Base-by-base conservation (phyloP, 1,140 invertebrate species). In the Drosophila parvula region DNA sequence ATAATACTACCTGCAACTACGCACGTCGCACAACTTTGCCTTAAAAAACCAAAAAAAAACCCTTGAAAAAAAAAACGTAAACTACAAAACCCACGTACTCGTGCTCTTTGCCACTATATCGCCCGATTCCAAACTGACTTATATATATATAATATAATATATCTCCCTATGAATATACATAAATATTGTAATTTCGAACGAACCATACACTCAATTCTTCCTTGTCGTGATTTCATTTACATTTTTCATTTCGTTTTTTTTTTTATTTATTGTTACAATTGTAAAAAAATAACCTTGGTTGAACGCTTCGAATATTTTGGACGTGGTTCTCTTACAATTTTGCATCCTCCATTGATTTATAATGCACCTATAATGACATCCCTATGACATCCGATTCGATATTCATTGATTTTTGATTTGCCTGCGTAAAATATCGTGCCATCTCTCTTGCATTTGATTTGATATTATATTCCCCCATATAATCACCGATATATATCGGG, bases 1-100 rank as follows among this genome's bases (percentile, higher is more conserved):
- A 53, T 53, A n/a, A 22, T 36, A 55, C 51, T 55, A 70, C n/a
- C 11, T 67, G 62, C 61, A 69, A 69, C 38, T 32, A 60, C 69
- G 69, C 69, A 71, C 69, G 69, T 55, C 65, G 69, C 69, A 71
- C 69, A 53, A 30, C 38, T 51, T 67, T 67, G 45, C 60, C 48
- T 32, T 12, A 62, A 38, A 40, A 60, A 36, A 32, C 9, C 11
- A 18, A 44, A 51, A n/a, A 4, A 12, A 60, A 62, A 34, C 16
- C 4, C 5, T 18, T 40, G 22, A 28, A 16, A 22, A 41, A 22
- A 41, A 28, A 28, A 41, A 32, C 16, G 22, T 22, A 22, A 22
- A 22, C 1, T 2, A 22, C 22, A 22, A 22, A 22, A 22, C 22
- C 58, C 50, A 16, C 58, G 58, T 48, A 36, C 30, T 32, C 40